Percentiles rank a stretch among this genome's conserved stretches.
These are phyloP conservation scores for Anser brachyrhynchus DNA, from an alignment of 2,113 vertebrate species.

Conservation along the genomic window DNA sequence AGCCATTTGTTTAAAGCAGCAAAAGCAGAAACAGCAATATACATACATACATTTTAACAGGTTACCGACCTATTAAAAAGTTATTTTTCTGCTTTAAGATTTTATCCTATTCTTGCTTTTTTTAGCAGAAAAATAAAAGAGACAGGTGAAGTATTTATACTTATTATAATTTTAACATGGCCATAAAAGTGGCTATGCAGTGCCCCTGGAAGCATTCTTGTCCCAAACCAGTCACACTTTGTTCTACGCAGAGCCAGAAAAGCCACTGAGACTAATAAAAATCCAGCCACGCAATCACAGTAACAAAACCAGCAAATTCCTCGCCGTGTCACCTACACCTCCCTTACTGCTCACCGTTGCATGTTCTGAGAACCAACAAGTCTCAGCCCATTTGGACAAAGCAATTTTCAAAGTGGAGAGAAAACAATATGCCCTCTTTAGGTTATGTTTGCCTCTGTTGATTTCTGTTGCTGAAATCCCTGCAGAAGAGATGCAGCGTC, in stretches of 20 bases:
- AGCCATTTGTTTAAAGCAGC: background rate
- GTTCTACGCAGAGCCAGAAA: background rate
- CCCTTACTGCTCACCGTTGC: background rate
- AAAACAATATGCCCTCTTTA: background rate
- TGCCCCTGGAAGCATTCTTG: background rate
- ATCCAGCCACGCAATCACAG: background rate
- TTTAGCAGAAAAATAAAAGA: background rate
- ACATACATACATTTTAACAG: background rate
- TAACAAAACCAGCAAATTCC: background rate
- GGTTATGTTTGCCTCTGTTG: background rate
- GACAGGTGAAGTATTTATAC: background rate
- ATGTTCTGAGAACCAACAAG: background rate
- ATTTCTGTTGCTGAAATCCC: background rate
- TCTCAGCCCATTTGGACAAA: background rate
- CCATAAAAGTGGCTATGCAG: background rate
- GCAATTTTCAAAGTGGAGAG: background rate
- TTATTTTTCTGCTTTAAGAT: background rate
- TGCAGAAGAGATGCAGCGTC: background rate
- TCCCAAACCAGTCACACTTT: background rate
- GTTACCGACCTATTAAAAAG: fast-evolving
- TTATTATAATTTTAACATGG: background rate
- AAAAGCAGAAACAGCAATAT: background rate
- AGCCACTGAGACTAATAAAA: background rate
- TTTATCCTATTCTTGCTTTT: background rate
- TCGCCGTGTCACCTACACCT: fast-evolving